Conservation (phyloP, 2,113 vertebrate genomes). For the Rhea americana region DNA sequence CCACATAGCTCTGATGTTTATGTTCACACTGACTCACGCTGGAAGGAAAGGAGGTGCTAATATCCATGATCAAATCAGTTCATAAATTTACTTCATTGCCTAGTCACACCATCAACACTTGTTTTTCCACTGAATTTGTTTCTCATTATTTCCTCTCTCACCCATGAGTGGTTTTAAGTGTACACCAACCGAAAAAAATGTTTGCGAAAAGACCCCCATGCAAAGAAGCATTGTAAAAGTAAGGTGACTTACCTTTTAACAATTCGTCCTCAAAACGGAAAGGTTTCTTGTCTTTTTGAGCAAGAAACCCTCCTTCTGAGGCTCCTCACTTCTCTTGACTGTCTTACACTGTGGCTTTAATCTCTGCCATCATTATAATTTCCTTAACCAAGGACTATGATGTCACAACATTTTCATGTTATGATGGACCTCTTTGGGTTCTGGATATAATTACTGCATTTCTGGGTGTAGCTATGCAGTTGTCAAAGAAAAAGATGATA, state of each 20-base stretch:
- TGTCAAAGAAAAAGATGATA: constrained; percentile 24
- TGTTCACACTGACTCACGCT: constrained; percentile 52
- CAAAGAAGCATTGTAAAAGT: constrained; percentile 1
- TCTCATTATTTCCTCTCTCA: constrained; percentile 62
- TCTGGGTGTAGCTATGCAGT: not conserved
- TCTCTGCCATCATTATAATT: constrained; percentile 56
- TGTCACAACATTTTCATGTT: constrained; percentile 63
- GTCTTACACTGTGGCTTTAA: constrained; percentile 49
- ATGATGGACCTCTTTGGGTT: constrained; percentile 43
- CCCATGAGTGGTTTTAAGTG: not conserved
- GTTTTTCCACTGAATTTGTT: constrained; percentile 66
- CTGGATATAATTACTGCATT: constrained; percentile 43
- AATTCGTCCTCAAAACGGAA: not conserved
- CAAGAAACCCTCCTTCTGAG: not conserved
- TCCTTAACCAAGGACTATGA: constrained; percentile 54
- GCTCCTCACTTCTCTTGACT: not conserved
- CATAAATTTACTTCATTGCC: constrained; percentile 69
- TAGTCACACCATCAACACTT: constrained; percentile 61
- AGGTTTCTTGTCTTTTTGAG: not conserved
- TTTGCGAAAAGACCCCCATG: not conserved
- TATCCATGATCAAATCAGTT: constrained; percentile 67
- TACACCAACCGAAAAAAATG: not conserved
- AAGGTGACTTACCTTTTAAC: constrained; percentile 12
- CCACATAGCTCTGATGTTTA: constrained; percentile 40
- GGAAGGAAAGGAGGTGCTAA: constrained; percentile 68